Evolutionary conservation across 2,797 vertebrate species (phyloP), one percentile per base, ranked within the genome.

Genomic region (Oophaga sylvatica): DNA sequence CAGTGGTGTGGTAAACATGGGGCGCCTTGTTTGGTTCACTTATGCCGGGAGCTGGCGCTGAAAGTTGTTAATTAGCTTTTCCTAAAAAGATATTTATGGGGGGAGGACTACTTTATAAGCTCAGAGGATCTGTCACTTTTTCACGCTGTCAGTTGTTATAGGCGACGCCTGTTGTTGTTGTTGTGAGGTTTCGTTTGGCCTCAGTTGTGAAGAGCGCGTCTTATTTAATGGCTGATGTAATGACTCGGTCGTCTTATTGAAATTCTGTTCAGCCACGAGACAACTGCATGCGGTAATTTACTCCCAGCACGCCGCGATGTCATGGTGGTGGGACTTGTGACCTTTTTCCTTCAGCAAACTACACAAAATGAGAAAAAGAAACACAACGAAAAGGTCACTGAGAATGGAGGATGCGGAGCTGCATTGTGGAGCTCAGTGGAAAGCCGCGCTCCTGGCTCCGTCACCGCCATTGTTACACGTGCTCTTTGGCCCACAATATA

Each of bases 161-260:
- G 63, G n/a, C 9, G 1, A 11, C 22, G 9, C n/a, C n/a, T 67
- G 12, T 26, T 2, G 1, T 26, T 2, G 1, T 26, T n/a, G 26
- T 67, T 26, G 63, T 67, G 63, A 11, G 12, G 16, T 70, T 17
- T 11, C 16, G 26, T 41, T 31, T 45, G 22, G n/a, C 26, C 16
- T 26, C 35, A 2, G 41, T 57, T 75, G 68, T n/a, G 68, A 63
- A 22, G 63, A 75, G 63, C 31, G 67, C 11, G 53, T 70, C 16
- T 65, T n/a, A 22, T n/a, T 77, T 17, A 56, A 3, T 41, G 2
- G 10, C 57, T 29, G 86, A 87, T 22, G 86, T 59, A 78, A 29
- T 65, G 60, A 80, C n/a, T 57, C 63, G 29, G 41, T 67, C n/a
- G 67, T 26, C 86, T 87, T 83, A 83, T 87, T 87, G 78, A 57